phyloP scores from a whole-genome alignment of 2,113 vertebrate species.

The Bostrychus sinensis region DNA sequence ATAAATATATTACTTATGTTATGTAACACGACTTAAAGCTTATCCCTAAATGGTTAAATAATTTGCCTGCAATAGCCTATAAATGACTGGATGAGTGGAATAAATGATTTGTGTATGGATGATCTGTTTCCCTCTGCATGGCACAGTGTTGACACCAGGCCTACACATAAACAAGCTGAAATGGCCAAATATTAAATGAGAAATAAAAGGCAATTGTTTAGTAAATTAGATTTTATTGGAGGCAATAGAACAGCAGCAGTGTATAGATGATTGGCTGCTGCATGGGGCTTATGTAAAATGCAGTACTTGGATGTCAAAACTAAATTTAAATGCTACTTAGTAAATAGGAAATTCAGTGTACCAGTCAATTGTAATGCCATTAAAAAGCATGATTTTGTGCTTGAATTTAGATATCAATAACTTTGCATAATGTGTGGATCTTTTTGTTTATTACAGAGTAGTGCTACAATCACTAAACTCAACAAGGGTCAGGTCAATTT shows the following conservation, averaged over 20 bases:
- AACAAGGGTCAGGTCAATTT: too few species aligned
- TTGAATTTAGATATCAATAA: too few species aligned
- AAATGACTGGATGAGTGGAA: too few species aligned
- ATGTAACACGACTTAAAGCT: not conserved
- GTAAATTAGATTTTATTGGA: not conserved
- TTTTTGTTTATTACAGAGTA: too few species aligned
- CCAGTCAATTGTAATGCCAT: too few species aligned
- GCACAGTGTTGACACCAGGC: not conserved
- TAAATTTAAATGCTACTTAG: not conserved
- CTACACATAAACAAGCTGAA: not conserved
- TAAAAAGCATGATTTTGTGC: too few species aligned
- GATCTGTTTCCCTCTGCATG: not conserved
- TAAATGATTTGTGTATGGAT: not conserved
- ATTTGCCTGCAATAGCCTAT: not conserved
- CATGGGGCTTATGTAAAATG: not conserved
- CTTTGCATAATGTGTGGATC: too few species aligned
- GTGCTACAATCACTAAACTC: too few species aligned
- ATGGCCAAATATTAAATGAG: not conserved
- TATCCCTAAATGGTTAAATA: not conserved
- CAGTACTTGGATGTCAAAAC: not conserved
- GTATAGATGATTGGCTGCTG: not conserved
- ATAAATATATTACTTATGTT: not conserved
- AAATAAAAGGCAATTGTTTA: not conserved
- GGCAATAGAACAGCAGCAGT: not conserved
- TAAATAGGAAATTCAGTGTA: too few species aligned